Base-by-base conservation (phyloP, 1,140 invertebrate species). In the Caenorhabditis remanei region DNA sequence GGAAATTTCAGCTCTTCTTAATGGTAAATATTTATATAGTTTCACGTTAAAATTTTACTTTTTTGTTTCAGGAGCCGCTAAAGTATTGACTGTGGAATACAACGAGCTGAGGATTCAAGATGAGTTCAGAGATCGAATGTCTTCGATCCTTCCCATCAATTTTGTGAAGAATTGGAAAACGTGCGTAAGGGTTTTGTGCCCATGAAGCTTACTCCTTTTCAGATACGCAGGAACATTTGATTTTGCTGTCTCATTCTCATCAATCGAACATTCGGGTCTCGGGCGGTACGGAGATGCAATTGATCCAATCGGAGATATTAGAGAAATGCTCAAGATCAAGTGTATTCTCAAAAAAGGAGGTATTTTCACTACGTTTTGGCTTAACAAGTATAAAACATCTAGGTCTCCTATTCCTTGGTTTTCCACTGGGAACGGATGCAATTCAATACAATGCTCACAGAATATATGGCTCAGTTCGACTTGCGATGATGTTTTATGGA, bases 251-350 rank as follows among this genome's bases (percentile, higher is more conserved):
- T 61, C 50, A 16, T 86, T 86, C 65, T 86, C 85, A 19, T 86
- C 85, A 7, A 48, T 86, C 16, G 85, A 86, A 43, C 85, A 86
- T 63, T 67, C 58, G 55, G 85, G 85, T 43, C 43, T 86, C 4
- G 65, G 71, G 32, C n/a, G 85, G 24, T 86, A 65, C 32, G 85
- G 85, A 86, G 85, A 86, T 41, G 32, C 85, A 46, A 41, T 71
- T 4, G 85, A 86, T 46, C 85, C 85, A 19, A 75, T 86, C 1
- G 85, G 85, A 11, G 85, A 86, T 48, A 21, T 86, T 5, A 53
- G 56, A 86, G 85, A 86, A 55, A n/a, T 63, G 14, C 46, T 75
- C 48, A 86, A 86, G 40, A 82, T 61, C 41, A 48, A 58, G 19
- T 86, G 85, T 32, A 86, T 86, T 43, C 58, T 86, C 0, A 86